These are phyloP conservation scores for Nesidiocoris tenuis DNA, from an alignment of 2,888 invertebrate species.

Conservation along the genomic window DNA sequence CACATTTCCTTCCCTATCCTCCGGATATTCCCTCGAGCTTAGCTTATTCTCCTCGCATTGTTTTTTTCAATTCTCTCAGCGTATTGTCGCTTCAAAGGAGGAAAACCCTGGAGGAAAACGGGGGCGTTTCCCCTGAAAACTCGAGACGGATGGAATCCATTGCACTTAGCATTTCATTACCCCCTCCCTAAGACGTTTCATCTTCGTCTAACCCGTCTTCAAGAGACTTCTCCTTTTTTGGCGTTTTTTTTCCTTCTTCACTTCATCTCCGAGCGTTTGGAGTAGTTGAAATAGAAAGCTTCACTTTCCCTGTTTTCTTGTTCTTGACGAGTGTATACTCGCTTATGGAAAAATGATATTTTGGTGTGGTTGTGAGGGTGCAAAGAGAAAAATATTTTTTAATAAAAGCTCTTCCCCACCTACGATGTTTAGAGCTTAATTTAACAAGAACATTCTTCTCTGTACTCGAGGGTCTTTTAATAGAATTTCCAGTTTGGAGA, in stretches of 20 bases:
- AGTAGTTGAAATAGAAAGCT: not conserved
- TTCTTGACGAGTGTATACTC: too few relatives aligned
- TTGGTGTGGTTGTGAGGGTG: too few relatives aligned
- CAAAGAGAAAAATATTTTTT: too few relatives aligned
- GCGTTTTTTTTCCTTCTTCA: not conserved
- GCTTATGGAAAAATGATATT: too few relatives aligned
- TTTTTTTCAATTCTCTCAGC: not conserved
- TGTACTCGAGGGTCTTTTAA: too few relatives aligned
- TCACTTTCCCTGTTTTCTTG: too few relatives aligned
- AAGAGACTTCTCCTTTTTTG: not conserved
- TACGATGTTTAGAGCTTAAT: too few relatives aligned
- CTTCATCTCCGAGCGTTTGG: not conserved
- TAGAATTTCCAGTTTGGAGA: too few relatives aligned
- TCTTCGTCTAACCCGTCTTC: not conserved
- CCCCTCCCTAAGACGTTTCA: not conserved
- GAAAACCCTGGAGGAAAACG: not conserved
- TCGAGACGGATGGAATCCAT: slow-evolving; percentile 18
- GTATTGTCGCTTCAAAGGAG: not conserved
- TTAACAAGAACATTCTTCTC: too few relatives aligned
- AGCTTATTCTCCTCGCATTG: not conserved
- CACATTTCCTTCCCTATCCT: not conserved
- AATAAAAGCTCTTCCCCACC: too few relatives aligned
- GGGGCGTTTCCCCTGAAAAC: slow-evolving; percentile 18
- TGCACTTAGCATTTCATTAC: slow-evolving; percentile 38
- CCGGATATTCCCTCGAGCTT: not conserved